Evolutionary conservation across 1,140 invertebrate species (phyloP).

Genomic region (Cyclargus thomasi): DNA sequence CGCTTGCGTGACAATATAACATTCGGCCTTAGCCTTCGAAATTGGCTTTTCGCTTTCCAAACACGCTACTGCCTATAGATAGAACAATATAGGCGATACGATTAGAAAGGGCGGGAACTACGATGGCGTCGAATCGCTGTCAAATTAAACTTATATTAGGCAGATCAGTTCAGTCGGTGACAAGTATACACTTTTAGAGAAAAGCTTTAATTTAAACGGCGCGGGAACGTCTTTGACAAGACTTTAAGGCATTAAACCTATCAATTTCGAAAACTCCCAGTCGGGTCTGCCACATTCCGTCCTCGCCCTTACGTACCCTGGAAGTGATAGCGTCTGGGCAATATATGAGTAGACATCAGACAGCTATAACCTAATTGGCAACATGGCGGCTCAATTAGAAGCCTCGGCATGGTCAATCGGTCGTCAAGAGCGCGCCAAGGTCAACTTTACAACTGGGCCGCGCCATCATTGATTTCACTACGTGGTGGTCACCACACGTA

Average conservation of each 20-base stretch:
- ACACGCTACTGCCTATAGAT: slow-evolving; percentile 3
- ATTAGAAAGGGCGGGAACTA: slow-evolving; percentile 7
- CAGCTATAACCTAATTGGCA: not conserved
- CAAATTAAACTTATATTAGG: slow-evolving; percentile 3
- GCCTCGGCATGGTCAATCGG: slow-evolving; percentile 3
- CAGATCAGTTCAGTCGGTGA: not conserved
- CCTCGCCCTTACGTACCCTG: no score
- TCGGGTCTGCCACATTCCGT: no score
- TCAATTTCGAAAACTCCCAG: no score
- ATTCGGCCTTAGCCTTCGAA: slow-evolving; percentile 23
- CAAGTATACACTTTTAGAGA: no score
- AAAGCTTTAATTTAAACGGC: no score
- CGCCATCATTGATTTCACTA: slow-evolving; percentile 48
- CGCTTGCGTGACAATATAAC: slow-evolving; percentile 18
- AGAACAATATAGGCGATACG: slow-evolving; percentile 2
- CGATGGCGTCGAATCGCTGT: not conserved
- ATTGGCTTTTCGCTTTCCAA: slow-evolving; percentile 13
- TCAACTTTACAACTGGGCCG: slow-evolving; percentile 60
- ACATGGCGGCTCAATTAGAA: not conserved
- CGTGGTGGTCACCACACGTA: slow-evolving; percentile 34
- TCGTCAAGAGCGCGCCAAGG: slow-evolving; percentile 37
- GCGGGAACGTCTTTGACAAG: no score
- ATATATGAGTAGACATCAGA: no score
- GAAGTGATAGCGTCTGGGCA: no score
- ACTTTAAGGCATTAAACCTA: no score